Evolutionary conservation across 1,140 invertebrate genomes (phyloP), one percentile per base, ranked within the genome.

Genomic region (Pseudomyrmex cubaensis): DNA sequence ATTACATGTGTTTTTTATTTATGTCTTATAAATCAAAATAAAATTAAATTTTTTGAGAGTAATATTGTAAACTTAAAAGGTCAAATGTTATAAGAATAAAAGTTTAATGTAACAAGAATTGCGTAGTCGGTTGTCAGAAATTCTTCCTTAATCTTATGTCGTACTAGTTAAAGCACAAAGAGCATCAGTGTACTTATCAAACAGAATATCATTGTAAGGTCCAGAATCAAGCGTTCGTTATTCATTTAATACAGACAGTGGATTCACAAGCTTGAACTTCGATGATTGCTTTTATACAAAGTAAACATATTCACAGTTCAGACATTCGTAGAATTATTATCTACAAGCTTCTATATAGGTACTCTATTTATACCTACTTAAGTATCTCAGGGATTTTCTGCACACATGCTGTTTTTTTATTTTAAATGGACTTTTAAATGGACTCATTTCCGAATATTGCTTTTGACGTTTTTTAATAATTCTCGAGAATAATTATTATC

Each of bases 181-280:
- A 90, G 82, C 82, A 59, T 84, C 90, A 92, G 89, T 93, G 90
- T 93, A 52, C 82, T 89, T 82, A 54, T 73, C 72, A 84, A 93
- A 94, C 92, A 93, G 92, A 90, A 93, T 92, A 92, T 93, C 90
- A 87, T 92, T 93, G 92, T 94, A 85, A 56, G 78, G 59, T 69
- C 72, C 67, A 80, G 75, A 84, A 90, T 92, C 87, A 92, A 87
- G 90, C 90, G 84, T 70, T 72, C 85, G 48, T 90, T 86, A 91
- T 89, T 57, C 64, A 63, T 56, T 9, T 44, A 50, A 46, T 70
- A 75, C 61, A 77, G 67, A 63, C 56, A 77, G 52, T 35, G 56
- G 13, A 20, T 50, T 50, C 57, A 80, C 66, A 72, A 61, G 76
- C 66, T 64, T 20, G 35, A 59, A 44, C 35, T 57, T 88, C 67